Evolutionary conservation across 2,797 vertebrate species (phyloP), one percentile per base, ranked within the genome.

Genomic region (Myotis daubentonii): DNA sequence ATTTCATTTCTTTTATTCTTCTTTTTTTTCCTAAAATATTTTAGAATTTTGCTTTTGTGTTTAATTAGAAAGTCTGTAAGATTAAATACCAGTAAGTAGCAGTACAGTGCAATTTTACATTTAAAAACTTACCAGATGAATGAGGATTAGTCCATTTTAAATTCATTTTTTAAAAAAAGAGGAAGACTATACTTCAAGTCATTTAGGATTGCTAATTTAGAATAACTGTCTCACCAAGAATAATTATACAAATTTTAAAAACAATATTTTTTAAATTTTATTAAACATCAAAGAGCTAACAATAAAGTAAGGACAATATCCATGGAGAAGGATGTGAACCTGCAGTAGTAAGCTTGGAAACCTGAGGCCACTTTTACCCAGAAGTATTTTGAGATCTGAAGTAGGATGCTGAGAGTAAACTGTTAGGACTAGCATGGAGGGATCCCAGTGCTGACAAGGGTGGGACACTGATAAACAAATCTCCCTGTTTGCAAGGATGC

Each of bases 61-160:
- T 94, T 87, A 74, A 66, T 51, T 80, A 71, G 81, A 86, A 92
- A 93, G 84, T 68, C 25, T 81, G 5, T 86, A 85, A 79, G n/a
- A 19, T 71, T 93, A 81, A 85, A 23, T 51, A 76, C 20, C 22
- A 47, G 5, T 55, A 62, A 57, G 4, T 66, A 92, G 23, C 33
- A 55, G 6, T 75, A 9, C 23, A 57, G 2, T 88, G 8, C 41
- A 92, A 41, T 86, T 82, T 93, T 19, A 85, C 70, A 49, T 81
- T 60, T 22, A n/a, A 80, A 82, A 80, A 70, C 28, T 70, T 81
- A 36, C 13, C 33, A 30, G 8, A n/a, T 82, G 28, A 82, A 38
- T 65, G 16, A 72, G 44, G 11, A 65, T 44, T 41, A 55, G 41
- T 92, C 30, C 23, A 33, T 93, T 80, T 81, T 60, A 87, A 90